Percentiles rank a stretch among this genome's conserved stretches.
These are phyloP conservation scores for Glaucomys volans DNA, from an alignment of 2,113 vertebrate species.

Conservation along the genomic window DNA sequence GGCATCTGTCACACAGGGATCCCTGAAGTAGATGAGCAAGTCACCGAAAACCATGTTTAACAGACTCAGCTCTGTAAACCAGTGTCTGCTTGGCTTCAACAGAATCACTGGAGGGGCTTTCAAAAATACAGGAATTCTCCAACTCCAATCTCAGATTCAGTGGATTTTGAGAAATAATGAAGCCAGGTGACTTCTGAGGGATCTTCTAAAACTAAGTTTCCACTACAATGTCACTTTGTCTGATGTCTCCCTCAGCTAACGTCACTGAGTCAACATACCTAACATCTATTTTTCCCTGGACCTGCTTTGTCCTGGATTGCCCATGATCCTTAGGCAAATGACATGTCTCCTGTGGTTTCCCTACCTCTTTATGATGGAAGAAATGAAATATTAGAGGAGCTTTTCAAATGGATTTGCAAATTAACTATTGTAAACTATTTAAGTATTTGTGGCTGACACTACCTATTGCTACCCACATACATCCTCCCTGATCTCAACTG, in stretches of 20 bases:
- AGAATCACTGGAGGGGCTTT: not conserved
- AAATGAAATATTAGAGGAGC: not conserved
- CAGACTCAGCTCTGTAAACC: not conserved
- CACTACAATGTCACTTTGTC: too few relatives aligned
- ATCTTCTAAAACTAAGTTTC: not conserved
- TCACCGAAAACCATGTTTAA: not conserved
- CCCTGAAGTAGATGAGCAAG: not conserved
- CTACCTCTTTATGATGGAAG: not conserved
- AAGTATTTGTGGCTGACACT: not conserved
- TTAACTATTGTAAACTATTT: not conserved
- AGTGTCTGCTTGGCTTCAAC: not conserved
- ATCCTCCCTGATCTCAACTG: not conserved
- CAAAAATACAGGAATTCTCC: not conserved
- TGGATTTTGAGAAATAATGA: not conserved
- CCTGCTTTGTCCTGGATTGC: not conserved
- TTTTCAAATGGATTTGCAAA: not conserved
- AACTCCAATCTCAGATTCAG: not conserved
- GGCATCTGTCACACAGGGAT: not conserved
- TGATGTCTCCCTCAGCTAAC: not conserved
- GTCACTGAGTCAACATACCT: not conserved
- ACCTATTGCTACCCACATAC: not conserved
- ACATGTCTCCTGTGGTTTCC: not conserved
- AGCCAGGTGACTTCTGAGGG: not conserved
- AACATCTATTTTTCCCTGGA: fast-evolving
- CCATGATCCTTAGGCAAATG: not conserved